Evolutionary conservation across 2,797 vertebrate species (phyloP).

Genomic region (Tragopan temminckii): DNA sequence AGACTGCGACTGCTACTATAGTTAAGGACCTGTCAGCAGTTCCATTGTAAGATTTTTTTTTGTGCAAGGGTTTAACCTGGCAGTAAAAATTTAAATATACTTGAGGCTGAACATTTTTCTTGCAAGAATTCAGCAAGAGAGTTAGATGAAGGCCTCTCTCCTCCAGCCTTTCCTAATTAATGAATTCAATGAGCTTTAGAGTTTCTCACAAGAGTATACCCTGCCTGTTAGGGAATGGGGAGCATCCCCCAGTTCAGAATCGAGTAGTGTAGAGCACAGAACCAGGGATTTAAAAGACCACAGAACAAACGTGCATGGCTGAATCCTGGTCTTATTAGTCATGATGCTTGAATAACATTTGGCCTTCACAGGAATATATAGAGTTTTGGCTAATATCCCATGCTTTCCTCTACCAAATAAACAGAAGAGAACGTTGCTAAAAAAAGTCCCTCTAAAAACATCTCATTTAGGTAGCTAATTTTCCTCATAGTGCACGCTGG

Average conservation of each 20-base stretch:
- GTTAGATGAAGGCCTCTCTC: neutral
- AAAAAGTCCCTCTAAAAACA: constrained; percentile 34
- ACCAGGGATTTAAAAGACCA: neutral
- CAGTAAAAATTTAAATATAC: constrained; percentile 65
- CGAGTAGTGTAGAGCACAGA: neutral
- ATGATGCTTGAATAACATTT: neutral
- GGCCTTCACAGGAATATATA: neutral
- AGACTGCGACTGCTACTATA: constrained; percentile 47
- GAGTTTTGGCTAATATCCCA: constrained; percentile 6
- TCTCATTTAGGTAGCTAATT: neutral
- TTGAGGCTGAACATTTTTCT: constrained; percentile 34
- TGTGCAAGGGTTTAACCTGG: constrained; percentile 58
- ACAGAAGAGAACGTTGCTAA: neutral
- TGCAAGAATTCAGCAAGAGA: constrained; percentile 36
- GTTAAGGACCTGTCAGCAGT: constrained; percentile 71
- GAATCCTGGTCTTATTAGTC: neutral
- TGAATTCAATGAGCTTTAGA: neutral
- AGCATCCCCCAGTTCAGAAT: neutral
- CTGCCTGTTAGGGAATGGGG: neutral
- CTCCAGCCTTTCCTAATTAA: constrained; percentile 18
- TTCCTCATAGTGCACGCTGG: neutral
- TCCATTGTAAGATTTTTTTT: constrained; percentile 58
- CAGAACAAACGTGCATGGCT: neutral
- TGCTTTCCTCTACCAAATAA: constrained; percentile 15
- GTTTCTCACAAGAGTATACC: neutral